phyloP scores from a whole-genome alignment of 2,888 invertebrate genomes.

The Alviniconcha strummeri region DNA sequence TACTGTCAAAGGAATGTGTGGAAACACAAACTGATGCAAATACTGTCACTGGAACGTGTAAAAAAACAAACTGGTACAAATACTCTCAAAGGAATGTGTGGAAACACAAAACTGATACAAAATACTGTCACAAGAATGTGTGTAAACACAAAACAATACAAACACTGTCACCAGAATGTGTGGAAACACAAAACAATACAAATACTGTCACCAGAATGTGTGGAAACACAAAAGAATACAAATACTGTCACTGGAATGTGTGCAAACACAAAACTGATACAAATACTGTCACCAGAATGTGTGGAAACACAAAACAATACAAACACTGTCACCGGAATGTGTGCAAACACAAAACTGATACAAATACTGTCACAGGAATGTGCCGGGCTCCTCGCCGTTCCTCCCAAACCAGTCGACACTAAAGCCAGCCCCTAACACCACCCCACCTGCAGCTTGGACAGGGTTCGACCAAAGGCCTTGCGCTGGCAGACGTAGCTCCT shows the following conservation, averaged over 20 bases:
- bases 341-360: too few species aligned
- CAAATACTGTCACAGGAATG: too few species aligned
- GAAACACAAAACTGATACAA: too few species aligned
- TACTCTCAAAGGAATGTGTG: too few species aligned
- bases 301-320: slow-evolving; percentile 49
- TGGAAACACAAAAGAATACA: slow-evolving; percentile 41
- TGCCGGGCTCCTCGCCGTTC: too few species aligned
- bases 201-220: slow-evolving; percentile 66
- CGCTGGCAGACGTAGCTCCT: slow-evolving; percentile 72
- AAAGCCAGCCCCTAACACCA: background rate
- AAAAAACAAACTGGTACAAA: too few species aligned
- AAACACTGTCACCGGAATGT: background rate
- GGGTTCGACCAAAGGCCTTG: slow-evolving; percentile 74
- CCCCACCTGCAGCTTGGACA: slow-evolving; percentile 71
- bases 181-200: too few species aligned
- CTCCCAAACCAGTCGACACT: background rate
- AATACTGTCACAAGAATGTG: too few species aligned
- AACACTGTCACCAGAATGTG: too few species aligned
- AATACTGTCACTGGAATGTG: slow-evolving; percentile 50
- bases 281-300: slow-evolving; percentile 44
- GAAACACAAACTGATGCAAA: too few species aligned
- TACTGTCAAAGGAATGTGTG: background rate
- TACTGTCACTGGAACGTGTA: background rate
- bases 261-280: too few species aligned
- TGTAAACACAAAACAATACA: too few species aligned